Evolutionary conservation across 2,113 vertebrate species (phyloP).

Genomic region (Heteronetta atricapilla): DNA sequence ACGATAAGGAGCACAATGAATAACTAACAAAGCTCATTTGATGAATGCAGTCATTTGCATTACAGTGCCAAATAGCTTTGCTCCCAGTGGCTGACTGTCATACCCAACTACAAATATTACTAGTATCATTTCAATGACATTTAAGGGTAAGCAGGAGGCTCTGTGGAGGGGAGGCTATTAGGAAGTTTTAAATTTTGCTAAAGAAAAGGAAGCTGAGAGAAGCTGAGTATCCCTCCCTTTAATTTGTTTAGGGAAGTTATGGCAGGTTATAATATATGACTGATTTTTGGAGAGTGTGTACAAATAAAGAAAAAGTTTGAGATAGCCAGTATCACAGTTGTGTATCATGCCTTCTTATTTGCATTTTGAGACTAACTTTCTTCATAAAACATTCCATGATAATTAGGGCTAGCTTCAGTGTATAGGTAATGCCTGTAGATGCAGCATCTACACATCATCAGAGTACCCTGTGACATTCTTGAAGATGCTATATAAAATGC

Average conservation of each 20-base stretch:
- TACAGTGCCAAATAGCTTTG: constrained; percentile 75
- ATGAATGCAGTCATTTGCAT: constrained; percentile 82
- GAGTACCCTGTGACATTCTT: neutral
- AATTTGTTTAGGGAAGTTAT: neutral
- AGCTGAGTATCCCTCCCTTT: neutral
- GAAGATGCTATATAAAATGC: neutral
- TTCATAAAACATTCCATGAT: neutral
- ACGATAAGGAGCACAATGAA: constrained; percentile 85
- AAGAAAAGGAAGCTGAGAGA: neutral
- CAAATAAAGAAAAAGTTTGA: neutral
- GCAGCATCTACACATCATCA: neutral
- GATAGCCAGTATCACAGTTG: fast-evolving
- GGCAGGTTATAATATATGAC: neutral
- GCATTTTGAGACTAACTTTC: neutral
- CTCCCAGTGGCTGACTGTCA: constrained; percentile 54
- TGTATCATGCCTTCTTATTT: neutral
- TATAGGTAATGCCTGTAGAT: neutral
- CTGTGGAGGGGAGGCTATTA: neutral
- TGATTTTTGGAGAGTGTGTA: neutral
- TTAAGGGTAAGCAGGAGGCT: neutral
- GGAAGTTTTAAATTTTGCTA: constrained; percentile 2
- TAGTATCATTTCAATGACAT: constrained; percentile 52
- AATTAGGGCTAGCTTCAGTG: neutral
- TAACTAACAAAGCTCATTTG: constrained; percentile 81
- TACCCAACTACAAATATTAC: constrained; percentile 55